These are phyloP conservation scores for Meriones psammophilus DNA, from an alignment of 2,797 vertebrate species.

Conservation along the genomic window DNA sequence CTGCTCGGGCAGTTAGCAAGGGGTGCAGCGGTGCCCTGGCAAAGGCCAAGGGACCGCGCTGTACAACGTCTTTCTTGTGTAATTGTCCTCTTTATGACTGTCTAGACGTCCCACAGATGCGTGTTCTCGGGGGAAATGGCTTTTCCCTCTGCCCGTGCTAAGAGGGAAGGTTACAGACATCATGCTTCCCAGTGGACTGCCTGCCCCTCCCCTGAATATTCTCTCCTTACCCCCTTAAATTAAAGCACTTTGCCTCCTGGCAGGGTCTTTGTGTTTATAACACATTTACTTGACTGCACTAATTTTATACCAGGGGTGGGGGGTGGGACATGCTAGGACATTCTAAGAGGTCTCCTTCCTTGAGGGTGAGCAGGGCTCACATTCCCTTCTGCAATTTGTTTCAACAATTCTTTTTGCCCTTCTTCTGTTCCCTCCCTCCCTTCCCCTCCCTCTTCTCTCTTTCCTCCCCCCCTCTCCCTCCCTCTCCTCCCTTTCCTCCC, in stretches of 20 bases:
- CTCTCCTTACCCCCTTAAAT: conserved; percentile 55
- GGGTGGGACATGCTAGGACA: background rate
- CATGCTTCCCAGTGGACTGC: conserved; percentile 64
- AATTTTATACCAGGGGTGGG: conserved; percentile 23
- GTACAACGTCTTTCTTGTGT: conserved; percentile 82
- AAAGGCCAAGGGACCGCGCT: conserved; percentile 84
- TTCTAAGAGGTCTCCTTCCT: background rate
- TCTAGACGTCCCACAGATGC: conserved; percentile 91
- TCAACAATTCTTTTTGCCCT: background rate
- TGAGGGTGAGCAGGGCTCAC: background rate
- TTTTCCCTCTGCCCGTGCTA: conserved; percentile 85
- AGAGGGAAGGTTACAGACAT: conserved; percentile 46
- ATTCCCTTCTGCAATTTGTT: background rate
- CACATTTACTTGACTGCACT: background rate
- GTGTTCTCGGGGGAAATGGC: conserved; percentile 85
- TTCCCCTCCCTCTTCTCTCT: background rate
- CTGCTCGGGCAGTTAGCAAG: conserved; percentile 59
- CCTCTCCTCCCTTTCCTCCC: background rate
- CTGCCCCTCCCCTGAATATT: conserved; percentile 72
- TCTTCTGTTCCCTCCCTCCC: background rate
- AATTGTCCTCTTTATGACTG: conserved; percentile 90
- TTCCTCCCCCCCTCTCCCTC: too few relatives aligned
- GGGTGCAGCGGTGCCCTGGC: conserved; percentile 82
- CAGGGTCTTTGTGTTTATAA: conserved; percentile 46
- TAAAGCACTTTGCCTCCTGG: conserved; percentile 33